phyloP scores from a whole-genome alignment of 2,888 invertebrate species.

The Cartodere bifasciata region DNA sequence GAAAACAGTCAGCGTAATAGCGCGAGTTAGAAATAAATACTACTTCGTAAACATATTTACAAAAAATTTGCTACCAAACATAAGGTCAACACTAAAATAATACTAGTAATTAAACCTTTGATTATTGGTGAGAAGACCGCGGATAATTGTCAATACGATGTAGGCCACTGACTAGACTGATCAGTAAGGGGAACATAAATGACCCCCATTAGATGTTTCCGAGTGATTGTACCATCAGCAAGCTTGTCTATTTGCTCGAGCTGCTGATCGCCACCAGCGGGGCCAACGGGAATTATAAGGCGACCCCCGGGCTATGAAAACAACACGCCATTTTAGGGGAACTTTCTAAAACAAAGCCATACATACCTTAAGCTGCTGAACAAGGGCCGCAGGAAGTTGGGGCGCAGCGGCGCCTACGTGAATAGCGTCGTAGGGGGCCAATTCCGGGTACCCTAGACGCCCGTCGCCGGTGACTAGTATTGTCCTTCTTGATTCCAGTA shows the following conservation, averaged over 20 bases:
- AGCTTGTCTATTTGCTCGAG: constrained; percentile 85
- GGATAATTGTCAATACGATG: constrained; percentile 33
- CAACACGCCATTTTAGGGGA: neutral
- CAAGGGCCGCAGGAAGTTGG: constrained; percentile 58
- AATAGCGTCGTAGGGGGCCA: constrained; percentile 82
- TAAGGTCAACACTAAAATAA: too few species aligned
- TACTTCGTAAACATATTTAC: too few species aligned
- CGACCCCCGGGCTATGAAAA: constrained; percentile 60
- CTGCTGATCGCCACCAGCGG: constrained; percentile 73
- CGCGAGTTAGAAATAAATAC: too few species aligned
- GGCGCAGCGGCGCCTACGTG: constrained; percentile 88
- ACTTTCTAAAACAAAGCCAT: neutral
- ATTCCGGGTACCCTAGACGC: constrained; percentile 57
- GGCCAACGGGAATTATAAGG: constrained; percentile 82
- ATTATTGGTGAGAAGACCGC: too few species aligned
- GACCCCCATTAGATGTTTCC: constrained; percentile 82
- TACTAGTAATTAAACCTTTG: too few species aligned
- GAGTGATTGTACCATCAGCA: constrained; percentile 59
- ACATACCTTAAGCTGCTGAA: constrained; percentile 67
- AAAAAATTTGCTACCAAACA: too few species aligned
- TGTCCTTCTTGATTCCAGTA: constrained; percentile 55
- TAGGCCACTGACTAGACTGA: constrained; percentile 55
- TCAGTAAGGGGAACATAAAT: constrained; percentile 95
- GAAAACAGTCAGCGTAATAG: too few species aligned
- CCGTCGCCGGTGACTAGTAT: constrained; percentile 82